Base-by-base conservation (phyloP, 2,797 vertebrate genomes). In the Malacoraja senta region DNA sequence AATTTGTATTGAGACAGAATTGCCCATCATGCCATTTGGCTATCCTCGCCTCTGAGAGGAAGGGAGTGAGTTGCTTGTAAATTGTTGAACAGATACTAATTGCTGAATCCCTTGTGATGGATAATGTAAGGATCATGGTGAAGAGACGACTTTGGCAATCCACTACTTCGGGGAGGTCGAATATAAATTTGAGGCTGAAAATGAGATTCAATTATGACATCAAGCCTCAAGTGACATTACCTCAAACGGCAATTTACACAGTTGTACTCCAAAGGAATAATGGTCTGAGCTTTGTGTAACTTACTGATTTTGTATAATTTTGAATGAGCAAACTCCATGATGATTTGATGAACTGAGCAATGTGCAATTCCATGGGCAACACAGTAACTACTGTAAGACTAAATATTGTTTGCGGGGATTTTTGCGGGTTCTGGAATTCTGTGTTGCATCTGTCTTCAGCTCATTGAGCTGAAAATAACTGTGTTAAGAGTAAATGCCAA, bases 231-330 rank as follows among this genome's bases (percentile, higher is more conserved):
- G 68, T 44, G 90, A 68, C 32, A 63, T 72, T 91, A 35, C 68
- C 21, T 74, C 68, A 91, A 44, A 91, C 68, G 26, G 71, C 71
- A 91, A 68, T 53, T 74, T 91, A 91, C 21, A 61, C 71, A 13
- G 38, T 74, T 91, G 21, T 74, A 29, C 90, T 91, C 88, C 88
- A 91, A 68, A 91, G 65, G 88, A 91, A 72, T 12, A 68, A 71
- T 32, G 71, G 19, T 71, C 65, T 35, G 17, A 15, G 26, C 88
- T 9, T 91, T 26, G 68, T 74, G 71, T 71, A 74, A 74, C 26
- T 53, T 91, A 91, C 38, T 38, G 90, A 91, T 91, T 71, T 17
- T 74, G 90, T 91, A 4, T 53, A 68, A 74, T 38, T 91, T 68
- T 53, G 24, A 91, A 91, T 74, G n/a, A 35, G 90, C 68, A 74